Base-by-base conservation (phyloP, 2,113 vertebrate genomes). In the Oryzias curvinotus region DNA sequence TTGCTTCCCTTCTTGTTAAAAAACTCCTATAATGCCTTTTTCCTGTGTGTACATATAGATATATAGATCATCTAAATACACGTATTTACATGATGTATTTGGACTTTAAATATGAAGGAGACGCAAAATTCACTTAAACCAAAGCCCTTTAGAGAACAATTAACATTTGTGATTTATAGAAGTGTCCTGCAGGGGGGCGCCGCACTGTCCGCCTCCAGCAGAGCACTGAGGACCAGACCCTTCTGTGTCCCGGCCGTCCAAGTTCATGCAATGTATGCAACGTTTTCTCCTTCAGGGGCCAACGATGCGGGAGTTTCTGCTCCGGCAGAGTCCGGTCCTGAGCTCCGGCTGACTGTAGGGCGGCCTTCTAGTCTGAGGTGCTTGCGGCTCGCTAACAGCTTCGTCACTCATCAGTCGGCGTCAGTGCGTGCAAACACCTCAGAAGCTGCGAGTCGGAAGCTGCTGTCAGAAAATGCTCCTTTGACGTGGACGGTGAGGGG, bases 121-220 rank as follows among this genome's bases (percentile, higher is more conserved):
- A 81, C 5, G 28, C 19, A 14, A 5, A 19, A 81, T 81, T 84
- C 64, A 80, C 70, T 87, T 84, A 73, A 60, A 87, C 82, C 73
- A 80, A 75, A 91, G 88, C 90, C 91, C 90, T 92, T 92, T 86
- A 68, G 64, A 82, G 79, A 85, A 75, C 73, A 51, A 77, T 68
- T 73, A 87, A 78, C 84, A 84, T 85, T 84, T 84, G 81, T 70
- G 69, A 76, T 73, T 36, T 36, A 8, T 36, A 36, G 10, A 12
- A 10, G 8, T 36, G 36, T 36, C 36, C 36, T 36, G 36, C 36
- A 36, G 36, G 36, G 36, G 36, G 10, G 36, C 36, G 36, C 36
- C 10, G 36, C 36, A 36, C 8, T 36, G 36, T 36, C 36, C 36
- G 4, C 26, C 26, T 28, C 26, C 4, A 28, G 26, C 26, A 36